Evolutionary conservation across 2,797 vertebrate species (phyloP), one percentile per base, ranked within the genome.

Genomic region (Darevskia mixta): DNA sequence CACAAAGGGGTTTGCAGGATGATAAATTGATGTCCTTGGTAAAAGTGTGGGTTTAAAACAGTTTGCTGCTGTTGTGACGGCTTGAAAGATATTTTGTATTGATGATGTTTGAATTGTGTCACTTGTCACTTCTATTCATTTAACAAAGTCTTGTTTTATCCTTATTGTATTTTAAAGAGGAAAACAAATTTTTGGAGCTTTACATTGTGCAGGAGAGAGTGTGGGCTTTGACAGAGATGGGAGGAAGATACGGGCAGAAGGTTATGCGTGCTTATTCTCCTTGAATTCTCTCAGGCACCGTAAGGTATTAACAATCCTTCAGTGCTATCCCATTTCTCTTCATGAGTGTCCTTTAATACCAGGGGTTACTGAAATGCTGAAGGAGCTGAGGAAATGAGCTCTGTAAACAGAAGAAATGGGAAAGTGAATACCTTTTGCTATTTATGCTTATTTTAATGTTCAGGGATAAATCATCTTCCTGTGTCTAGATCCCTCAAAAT

Each of bases 401-500:
- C 38, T 13, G 4, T 85, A n/a, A 49, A 38, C 0, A 27, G 15
- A 73, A 41, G 29, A 0, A 8, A 35, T 64, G 76, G 76, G 43
- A 58, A 29, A 15, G 61, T 87, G 85, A 79, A 32, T 27, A 20
- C 27, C 45, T 0, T 0, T 35, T 2, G 0, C 13, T 75, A 23
- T 78, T 67, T 35, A 86, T 61, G 41, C 20, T 78, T 25, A 84
- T 75, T 23, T 0, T 1, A 78, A 86, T 41, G 69, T 8, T 67
- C 49, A 17, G 61, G 61, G 76, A 5, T 81, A 86, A 88, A 87
- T 83, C 88, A 58, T 75, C 23, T 80, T 35, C 61, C 35, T 66
- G 27, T 61, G 15, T 58, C 25, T 64, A n/a, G 5, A 7, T 8
- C 5, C 0, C 25, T 35, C 13, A 0, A 0, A 2, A 35, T 35